Base-by-base conservation (phyloP, 2,113 vertebrate genomes). In the Varanus salvator region DNA sequence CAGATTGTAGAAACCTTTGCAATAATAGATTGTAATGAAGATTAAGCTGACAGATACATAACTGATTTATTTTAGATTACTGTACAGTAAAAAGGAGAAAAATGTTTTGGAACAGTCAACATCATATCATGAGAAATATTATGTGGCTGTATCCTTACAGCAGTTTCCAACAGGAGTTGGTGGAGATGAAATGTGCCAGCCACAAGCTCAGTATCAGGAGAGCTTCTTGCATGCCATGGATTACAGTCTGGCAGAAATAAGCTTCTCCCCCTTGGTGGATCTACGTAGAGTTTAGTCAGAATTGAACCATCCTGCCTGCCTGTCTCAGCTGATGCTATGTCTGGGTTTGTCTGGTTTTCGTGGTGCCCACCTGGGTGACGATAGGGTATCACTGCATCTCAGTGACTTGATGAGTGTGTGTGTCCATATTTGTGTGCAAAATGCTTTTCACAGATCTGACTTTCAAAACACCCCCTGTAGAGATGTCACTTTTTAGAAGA, bases 11-110 rank as follows among this genome's bases (percentile, higher is more conserved):
- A 92, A 95, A 93, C 90, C 86, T 91, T 94, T 92, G 88, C 92
- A 91, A 84, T 93, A 94, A 90, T 93, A 93, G 93, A 93, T 89
- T 86, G 90, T 93, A 94, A 96, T 94, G 92, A 93, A 95, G 93
- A 95, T 95, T 93, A 93, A 95, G 76, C 81, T 94, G 93, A 91
- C 92, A 91, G 85, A 15, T 88, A 92, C 60, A 34, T 87, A 86
- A 93, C 91, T 91, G 93, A 95, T 93, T 95, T 95, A 92, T 94
- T 94, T 84, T 72, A 93, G 93, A 94, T 95, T 91, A 93, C 88
- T 82, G 84, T 91, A 85, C 76, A 90, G 74, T 71, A 81, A 38
- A 72, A 52, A 72, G 82, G 83, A 52, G 7, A 8, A 71, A 25
- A 27, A 71, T 54, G 54, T 64, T 3, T 9, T 0, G 0, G 52